These are phyloP conservation scores for Epizoanthus scotinus DNA, from an alignment of 92 coral and sea anemone species.

Conservation along the genomic window DNA sequence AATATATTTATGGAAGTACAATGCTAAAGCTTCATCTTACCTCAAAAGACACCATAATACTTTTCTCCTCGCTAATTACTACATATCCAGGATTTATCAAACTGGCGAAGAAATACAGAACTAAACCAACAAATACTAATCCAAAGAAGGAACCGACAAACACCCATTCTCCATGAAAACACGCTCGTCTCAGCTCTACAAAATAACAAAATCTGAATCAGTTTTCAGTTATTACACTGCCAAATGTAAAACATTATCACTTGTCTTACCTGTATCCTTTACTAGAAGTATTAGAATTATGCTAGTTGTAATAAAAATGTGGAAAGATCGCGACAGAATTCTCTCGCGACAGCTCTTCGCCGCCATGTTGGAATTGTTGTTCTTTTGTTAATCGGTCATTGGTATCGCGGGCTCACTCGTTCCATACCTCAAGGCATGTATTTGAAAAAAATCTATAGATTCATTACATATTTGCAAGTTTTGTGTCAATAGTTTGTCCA, in stretches of 20 bases:
- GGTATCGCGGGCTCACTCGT: slow-evolving; percentile 33
- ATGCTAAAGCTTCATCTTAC: slow-evolving; percentile 36
- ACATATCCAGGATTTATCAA: slow-evolving; percentile 95
- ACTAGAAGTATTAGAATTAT: slow-evolving; percentile 74
- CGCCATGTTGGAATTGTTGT: slow-evolving; percentile 75
- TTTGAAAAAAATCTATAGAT: too few species aligned
- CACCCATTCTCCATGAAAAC: slow-evolving; percentile 81
- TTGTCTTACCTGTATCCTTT: slow-evolving; percentile 83
- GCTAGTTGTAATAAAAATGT: slow-evolving; percentile 75
- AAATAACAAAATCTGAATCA: slow-evolving; percentile 5
- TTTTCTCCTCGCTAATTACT: slow-evolving; percentile 73
- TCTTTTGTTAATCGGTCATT: slow-evolving; percentile 18
- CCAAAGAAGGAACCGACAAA: slow-evolving; percentile 71
- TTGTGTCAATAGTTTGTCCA: too few species aligned
- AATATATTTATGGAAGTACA: background rate
- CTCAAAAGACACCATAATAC: slow-evolving; percentile 92
- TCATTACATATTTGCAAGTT: too few species aligned
- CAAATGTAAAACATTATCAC: background rate
- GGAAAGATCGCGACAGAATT: slow-evolving; percentile 78
- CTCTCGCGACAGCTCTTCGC: slow-evolving; percentile 85
- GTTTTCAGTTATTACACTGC: background rate
- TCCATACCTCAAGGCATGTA: background rate
- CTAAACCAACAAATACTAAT: slow-evolving; percentile 64
- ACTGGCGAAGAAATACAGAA: slow-evolving; percentile 91
- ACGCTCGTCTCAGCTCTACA: slow-evolving; percentile 80